Conservation (phyloP, 2,797 vertebrate genomes). For the Cossypha niveicapilla region DNA sequence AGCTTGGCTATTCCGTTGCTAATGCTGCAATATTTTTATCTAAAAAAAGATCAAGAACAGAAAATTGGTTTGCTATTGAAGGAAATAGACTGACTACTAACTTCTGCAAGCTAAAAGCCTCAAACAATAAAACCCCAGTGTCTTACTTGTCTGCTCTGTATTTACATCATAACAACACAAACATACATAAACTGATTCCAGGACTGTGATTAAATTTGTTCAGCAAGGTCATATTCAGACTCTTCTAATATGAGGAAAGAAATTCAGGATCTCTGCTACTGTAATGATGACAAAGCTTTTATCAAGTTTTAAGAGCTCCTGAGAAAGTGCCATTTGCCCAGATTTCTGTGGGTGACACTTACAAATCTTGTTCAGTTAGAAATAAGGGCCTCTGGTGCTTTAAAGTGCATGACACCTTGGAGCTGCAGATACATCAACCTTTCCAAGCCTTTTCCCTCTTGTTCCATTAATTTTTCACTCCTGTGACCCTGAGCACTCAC, state of each 20-base stretch:
- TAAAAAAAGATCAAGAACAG: not conserved
- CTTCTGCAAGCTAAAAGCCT: not conserved
- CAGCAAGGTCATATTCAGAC: not conserved
- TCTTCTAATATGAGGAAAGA: not conserved
- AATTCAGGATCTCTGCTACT: not conserved
- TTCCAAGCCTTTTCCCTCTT: not conserved
- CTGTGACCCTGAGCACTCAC: not conserved
- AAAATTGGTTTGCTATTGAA: not conserved
- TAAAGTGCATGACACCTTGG: not conserved
- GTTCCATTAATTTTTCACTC: not conserved
- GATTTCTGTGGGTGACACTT: not conserved
- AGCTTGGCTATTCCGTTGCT: not conserved
- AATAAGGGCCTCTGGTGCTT: not conserved
- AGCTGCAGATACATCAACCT: not conserved
- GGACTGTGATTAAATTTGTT: not conserved
- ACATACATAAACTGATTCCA: not conserved
- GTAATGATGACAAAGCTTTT: not conserved
- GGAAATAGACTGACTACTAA: not conserved
- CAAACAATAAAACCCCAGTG: not conserved
- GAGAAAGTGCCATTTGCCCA: not conserved
- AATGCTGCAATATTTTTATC: not conserved
- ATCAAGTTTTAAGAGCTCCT: not conserved
- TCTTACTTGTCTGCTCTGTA: not conserved
- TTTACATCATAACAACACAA: conserved; percentile 11
- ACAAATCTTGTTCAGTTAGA: not conserved